A percentile compares a stretch with the other conserved stretches of the same genome.
These are phyloP conservation scores for Drosophila differens DNA, from an alignment of 2,888 invertebrate genomes.

Conservation along the genomic window DNA sequence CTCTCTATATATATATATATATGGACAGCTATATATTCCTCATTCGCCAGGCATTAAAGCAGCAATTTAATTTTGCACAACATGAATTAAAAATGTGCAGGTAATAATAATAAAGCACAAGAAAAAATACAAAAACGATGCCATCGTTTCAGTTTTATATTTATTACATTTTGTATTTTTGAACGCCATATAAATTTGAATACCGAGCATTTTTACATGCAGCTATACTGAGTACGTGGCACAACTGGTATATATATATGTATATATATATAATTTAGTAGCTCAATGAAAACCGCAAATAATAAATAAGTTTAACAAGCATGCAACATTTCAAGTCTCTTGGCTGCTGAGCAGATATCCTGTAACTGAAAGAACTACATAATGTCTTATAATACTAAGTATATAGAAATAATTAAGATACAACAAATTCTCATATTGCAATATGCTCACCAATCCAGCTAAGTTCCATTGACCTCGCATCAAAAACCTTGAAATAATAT, in stretches of 20 bases:
- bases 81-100: constrained; percentile 36
- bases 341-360: background rate
- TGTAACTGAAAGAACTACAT: background rate
- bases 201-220: constrained; percentile 18
- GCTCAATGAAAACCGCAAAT: constrained; percentile 24
- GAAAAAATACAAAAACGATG: background rate
- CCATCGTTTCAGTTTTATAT: constrained; percentile 46
- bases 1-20: background rate
- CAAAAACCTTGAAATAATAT: background rate
- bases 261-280: constrained; percentile 18
- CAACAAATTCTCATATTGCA: background rate
- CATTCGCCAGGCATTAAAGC: constrained; percentile 4
- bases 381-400: background rate
- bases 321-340: background rate
- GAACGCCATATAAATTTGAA: constrained; percentile 28
- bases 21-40: background rate
- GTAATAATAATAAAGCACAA: constrained; percentile 29
- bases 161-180: constrained; percentile 52
- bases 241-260: constrained; percentile 15
- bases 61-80: constrained; percentile 46
- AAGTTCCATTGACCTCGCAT: background rate
- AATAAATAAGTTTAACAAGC: constrained; percentile 16
- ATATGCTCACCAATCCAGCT: background rate
- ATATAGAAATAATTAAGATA: background rate
- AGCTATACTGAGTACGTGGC: constrained; percentile 5